Evolutionary conservation across 2,797 vertebrate genomes (phyloP).

Genomic region (Enteromius treurensis): DNA sequence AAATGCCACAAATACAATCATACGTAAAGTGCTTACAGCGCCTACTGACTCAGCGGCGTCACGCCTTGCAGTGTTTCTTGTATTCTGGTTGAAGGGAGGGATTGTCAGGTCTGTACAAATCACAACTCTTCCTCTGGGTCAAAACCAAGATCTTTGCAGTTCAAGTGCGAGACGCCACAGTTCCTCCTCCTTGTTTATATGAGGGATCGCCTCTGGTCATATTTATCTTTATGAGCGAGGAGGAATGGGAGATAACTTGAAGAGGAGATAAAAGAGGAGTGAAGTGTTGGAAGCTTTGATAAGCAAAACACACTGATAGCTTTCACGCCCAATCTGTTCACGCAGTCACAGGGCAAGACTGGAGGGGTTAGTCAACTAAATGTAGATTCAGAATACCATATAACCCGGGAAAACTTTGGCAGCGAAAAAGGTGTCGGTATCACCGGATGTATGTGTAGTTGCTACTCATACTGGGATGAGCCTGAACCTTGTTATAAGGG

Average conservation of each 20-base stretch:
- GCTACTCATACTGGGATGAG: neutral
- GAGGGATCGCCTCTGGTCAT: constrained; percentile 36
- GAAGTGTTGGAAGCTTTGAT: constrained; percentile 20
- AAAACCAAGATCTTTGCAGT: constrained; percentile 12
- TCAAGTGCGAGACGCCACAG: neutral
- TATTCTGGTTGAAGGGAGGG: neutral
- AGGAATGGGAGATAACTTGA: constrained; percentile 13
- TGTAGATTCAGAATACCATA: neutral
- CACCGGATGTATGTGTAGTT: neutral
- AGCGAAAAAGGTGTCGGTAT: neutral
- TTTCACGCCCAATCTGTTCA: constrained; percentile 23
- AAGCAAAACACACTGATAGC: constrained; percentile 25
- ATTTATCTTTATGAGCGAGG: constrained; percentile 24
- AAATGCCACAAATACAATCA: constrained; percentile 74
- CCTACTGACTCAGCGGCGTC: constrained; percentile 61
- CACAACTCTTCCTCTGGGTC: constrained; percentile 17
- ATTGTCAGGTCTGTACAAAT: constrained; percentile 46
- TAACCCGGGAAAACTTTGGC: constrained; percentile 15
- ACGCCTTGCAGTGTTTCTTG: constrained; percentile 27
- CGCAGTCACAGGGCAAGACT: neutral
- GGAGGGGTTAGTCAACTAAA: constrained; percentile 15
- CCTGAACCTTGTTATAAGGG: constrained; percentile 23
- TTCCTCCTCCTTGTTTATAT: neutral
- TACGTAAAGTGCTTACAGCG: constrained; percentile 79
- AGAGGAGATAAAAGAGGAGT: constrained; percentile 6